Evolutionary conservation across 2,888 invertebrate genomes (phyloP), one percentile per base, ranked within the genome.

Genomic region (Polydesmus complanatus): DNA sequence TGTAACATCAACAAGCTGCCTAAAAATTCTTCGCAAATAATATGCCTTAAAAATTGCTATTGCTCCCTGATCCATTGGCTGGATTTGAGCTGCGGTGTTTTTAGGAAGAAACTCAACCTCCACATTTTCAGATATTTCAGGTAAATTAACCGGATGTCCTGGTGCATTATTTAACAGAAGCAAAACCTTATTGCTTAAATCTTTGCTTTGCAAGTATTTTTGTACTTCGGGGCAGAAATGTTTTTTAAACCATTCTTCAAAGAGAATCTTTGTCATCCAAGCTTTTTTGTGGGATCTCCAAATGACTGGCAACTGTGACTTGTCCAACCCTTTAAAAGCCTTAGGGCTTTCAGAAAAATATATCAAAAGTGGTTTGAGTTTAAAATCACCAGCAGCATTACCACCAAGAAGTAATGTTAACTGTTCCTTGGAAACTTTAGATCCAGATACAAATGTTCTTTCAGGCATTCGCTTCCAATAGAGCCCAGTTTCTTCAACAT

Each of bases 11-110:
- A n/a, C n/a, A n/a, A n/a, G n/a, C n/a, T n/a, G n/a, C n/a, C n/a
- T n/a, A 58, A 58, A 58, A 3, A 23, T 58, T n/a, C 23, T 58
- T 58, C 23, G 3, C 18, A 58, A 22, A 51, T 59, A 59, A 25
- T 54, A 56, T 3, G 59, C 54, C 27, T 54, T 59, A 26, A 59
- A 54, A 18, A 14, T 27, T 19, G 53, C 54, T 3, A 53, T 59
- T 14, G 26, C 21, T 14, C 62, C 62, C 19, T 59, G 62, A 27
- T 59, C 59, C 54, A 62, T 62, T 18, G 50, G 54, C 58, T 58
- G 58, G 11, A 58, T 3, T 19, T 37, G 14, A 19, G 54, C 23
- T 3, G 62, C 2, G 3, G 59, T 47, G 59, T 59, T 62, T 11
- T 1, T 8, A 1, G 54, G 59, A 3, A 62, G 27, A 54, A 27